These are phyloP conservation scores for Spodoptera exigua DNA, from an alignment of 2,888 invertebrate genomes.

Conservation along the genomic window DNA sequence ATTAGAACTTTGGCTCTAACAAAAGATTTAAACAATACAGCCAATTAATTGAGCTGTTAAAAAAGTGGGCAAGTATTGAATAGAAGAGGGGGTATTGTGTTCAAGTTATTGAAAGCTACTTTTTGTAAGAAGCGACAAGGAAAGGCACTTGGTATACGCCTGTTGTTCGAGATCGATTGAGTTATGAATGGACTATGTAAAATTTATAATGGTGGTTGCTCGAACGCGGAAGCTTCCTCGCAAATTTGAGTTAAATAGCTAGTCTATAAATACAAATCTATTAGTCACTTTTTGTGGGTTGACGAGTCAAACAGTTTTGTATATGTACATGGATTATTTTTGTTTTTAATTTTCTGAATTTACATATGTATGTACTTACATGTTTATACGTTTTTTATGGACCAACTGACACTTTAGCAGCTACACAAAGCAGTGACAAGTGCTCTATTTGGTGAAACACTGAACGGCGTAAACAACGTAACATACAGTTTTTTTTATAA, in stretches of 20 bases:
- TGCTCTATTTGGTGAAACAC: no score
- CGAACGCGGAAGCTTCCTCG: constrained; percentile 12
- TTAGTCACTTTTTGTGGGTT: no score
- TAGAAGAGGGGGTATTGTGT: constrained; percentile 51
- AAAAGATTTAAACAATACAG: constrained; percentile 62
- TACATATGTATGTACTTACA: no score
- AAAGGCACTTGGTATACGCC: constrained; percentile 64
- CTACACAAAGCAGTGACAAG: no score
- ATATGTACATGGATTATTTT: no score
- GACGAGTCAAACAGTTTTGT: no score
- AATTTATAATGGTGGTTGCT: constrained; percentile 34
- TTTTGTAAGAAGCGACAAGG: constrained; percentile 65
- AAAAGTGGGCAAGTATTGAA: constrained; percentile 57
- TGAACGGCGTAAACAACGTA: no score
- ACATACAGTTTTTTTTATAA: no score
- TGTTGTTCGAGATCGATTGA: constrained; percentile 46
- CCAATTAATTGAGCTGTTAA: constrained; percentile 62
- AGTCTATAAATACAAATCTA: neutral
- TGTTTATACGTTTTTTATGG: no score
- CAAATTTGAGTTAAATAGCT: constrained; percentile 4
- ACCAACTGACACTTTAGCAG: no score
- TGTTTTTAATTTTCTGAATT: no score
- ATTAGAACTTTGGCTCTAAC: constrained; percentile 40
- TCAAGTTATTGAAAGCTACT: constrained; percentile 57
- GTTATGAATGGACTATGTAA: constrained; percentile 47